Percentiles rank a stretch among this genome's conserved stretches.
phyloP scores from a whole-genome alignment of 1,140 invertebrate genomes.

The Tetramorium parvispinum region DNA sequence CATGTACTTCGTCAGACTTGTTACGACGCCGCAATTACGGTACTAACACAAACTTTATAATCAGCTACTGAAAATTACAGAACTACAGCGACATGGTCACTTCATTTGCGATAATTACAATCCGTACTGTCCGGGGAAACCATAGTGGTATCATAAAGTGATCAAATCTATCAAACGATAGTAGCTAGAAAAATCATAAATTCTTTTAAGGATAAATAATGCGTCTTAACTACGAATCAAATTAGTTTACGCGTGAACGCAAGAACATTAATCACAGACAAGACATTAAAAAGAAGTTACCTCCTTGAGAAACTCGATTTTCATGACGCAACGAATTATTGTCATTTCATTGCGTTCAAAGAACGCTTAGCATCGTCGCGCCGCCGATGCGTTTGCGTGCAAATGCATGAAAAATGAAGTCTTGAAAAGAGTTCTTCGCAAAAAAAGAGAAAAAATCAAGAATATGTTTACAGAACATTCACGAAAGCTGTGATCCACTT shows the following conservation, averaged over 20 bases:
- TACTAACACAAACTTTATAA: conserved; percentile 46
- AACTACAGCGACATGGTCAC: conserved; percentile 7
- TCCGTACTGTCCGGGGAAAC: not conserved
- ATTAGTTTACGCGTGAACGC: not conserved
- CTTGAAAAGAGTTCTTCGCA: not conserved
- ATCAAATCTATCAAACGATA: not conserved
- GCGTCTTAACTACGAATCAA: not conserved
- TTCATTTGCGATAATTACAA: conserved; percentile 16
- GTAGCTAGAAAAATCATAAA: not conserved
- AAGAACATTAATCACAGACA: conserved; percentile 8
- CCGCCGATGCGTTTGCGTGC: not conserved
- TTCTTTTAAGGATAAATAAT: not conserved
- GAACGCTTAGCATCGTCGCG: not conserved
- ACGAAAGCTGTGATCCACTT: not conserved
- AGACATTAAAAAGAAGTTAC: conserved; percentile 32
- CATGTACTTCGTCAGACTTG: conserved; percentile 21
- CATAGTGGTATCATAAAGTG: not conserved
- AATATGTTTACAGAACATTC: not conserved
- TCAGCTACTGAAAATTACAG: conserved; percentile 26
- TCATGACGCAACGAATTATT: conserved; percentile 7
- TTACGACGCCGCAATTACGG: conserved; percentile 33
- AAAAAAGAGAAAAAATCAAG: not conserved
- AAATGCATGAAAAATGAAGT: conserved; percentile 15
- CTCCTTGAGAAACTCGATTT: conserved; percentile 1
- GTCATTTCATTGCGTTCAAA: conserved; percentile 22